phyloP scores from a whole-genome alignment of 2,113 vertebrate genomes.

The Paraplagusia blochii region DNA sequence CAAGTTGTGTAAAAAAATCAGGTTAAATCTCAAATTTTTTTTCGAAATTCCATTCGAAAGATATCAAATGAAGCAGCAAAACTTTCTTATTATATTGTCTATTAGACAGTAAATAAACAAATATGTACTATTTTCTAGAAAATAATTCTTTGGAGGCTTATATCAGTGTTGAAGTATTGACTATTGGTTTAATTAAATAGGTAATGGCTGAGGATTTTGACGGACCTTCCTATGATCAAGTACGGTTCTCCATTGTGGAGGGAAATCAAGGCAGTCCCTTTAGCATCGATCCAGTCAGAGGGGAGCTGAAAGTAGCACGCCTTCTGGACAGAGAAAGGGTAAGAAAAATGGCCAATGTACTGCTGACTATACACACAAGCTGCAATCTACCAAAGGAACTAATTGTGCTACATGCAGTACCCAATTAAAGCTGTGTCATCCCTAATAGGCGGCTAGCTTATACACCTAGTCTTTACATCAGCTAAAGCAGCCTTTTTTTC shows the following conservation, averaged over 20 bases:
- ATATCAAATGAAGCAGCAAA: too few species aligned
- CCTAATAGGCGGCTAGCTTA: conserved; percentile 46
- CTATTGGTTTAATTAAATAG: conserved; percentile 62
- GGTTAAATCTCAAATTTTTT: too few species aligned
- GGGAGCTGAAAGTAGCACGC: conserved; percentile 89
- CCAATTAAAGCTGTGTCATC: conserved; percentile 45
- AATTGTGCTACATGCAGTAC: conserved; percentile 54
- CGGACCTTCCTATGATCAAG: conserved; percentile 83
- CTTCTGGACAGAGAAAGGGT: conserved; percentile 93
- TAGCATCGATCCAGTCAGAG: conserved; percentile 84
- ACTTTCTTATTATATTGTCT: too few species aligned
- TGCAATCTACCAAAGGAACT: conserved; percentile 48
- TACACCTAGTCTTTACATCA: conserved; percentile 35
- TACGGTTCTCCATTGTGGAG: conserved; percentile 86
- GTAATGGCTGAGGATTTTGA: conserved; percentile 92
- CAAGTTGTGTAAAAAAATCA: too few species aligned
- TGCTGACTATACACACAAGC: conserved; percentile 41
- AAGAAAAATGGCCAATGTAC: conserved; percentile 38
- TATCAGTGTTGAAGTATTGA: not conserved
- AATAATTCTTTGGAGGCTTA: not conserved
- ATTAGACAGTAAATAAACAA: too few species aligned
- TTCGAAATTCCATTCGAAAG: too few species aligned
- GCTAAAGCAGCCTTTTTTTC: conserved; percentile 30
- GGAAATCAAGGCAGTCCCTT: conserved; percentile 94
- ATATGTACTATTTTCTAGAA: too few species aligned